Conservation (phyloP, 2,113 vertebrate genomes). For the Poicephalus gulielmi region DNA sequence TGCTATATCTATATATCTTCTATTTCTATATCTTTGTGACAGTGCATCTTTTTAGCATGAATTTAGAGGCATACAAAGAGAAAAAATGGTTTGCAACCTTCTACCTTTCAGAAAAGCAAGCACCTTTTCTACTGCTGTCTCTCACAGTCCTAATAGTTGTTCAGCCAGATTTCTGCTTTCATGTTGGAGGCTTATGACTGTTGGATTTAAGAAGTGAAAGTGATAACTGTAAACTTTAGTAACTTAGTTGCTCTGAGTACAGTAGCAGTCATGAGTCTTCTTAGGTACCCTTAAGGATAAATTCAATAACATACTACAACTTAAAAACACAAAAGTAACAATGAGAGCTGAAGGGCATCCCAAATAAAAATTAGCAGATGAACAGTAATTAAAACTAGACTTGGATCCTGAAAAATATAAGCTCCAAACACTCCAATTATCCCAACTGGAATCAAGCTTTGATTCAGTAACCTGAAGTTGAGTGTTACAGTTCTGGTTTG, state of each 20-base stretch:
- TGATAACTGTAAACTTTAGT: not conserved
- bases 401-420: not conserved
- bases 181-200: not conserved
- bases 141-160: not conserved
- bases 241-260: accelerated
- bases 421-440: not conserved
- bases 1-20: not conserved
- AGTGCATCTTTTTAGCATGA: not conserved
- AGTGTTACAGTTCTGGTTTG: not conserved
- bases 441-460: not conserved
- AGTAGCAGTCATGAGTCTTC: not conserved
- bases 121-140: not conserved
- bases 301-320: not conserved
- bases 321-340: not conserved
- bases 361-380: not conserved
- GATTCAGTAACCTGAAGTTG: not conserved
- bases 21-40: not conserved
- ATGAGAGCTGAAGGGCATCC: not conserved
- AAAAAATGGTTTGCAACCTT: not conserved
- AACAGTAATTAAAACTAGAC: not conserved
- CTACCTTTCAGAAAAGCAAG: not conserved
- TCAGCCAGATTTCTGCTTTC: not conserved
- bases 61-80: not conserved
- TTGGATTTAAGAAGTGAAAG: not conserved
- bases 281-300: not conserved